These are phyloP conservation scores for Drosophila austrosaltans DNA, from an alignment of 2,888 invertebrate species.

Conservation along the genomic window DNA sequence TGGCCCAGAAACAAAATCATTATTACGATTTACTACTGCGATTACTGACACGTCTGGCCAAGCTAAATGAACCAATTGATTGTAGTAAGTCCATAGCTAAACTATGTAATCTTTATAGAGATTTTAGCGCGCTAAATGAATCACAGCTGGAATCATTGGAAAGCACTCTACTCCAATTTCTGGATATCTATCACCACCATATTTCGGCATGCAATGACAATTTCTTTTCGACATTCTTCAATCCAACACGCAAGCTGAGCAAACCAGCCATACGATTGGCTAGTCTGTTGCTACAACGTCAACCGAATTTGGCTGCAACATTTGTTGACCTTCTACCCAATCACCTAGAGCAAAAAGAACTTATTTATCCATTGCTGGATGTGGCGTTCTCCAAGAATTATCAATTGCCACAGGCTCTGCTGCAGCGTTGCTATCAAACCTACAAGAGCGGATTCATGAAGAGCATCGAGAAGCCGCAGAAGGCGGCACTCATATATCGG, in stretches of 20 bases:
- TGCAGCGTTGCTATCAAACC: conserved; percentile 85
- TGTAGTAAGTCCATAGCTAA: conserved; percentile 82
- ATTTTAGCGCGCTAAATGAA: conserved; percentile 81
- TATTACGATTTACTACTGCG: conserved; percentile 84
- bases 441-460: conserved; percentile 87
- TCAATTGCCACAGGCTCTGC: conserved; percentile 82
- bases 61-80: conserved; percentile 68
- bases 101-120: conserved; percentile 83
- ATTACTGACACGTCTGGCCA: conserved; percentile 84
- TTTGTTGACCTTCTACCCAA: conserved; percentile 79
- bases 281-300: conserved; percentile 84
- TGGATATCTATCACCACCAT: conserved; percentile 86
- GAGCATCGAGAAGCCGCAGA: conserved; percentile 88
- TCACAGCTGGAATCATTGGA: conserved; percentile 85
- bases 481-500: conserved; percentile 87
- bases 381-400: conserved; percentile 81
- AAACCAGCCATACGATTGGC: conserved; percentile 86
- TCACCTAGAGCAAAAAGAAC: conserved; percentile 85
- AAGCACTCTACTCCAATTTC: conserved; percentile 85
- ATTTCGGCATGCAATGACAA: conserved; percentile 84
- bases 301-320: conserved; percentile 44
- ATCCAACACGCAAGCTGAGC: conserved; percentile 84
- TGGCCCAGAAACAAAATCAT: conserved; percentile 81
- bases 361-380: conserved; percentile 87
- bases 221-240: conserved; percentile 85